Evolutionary conservation across 2,888 invertebrate genomes (phyloP).

Genomic region (Bruchidius siliquastri): DNA sequence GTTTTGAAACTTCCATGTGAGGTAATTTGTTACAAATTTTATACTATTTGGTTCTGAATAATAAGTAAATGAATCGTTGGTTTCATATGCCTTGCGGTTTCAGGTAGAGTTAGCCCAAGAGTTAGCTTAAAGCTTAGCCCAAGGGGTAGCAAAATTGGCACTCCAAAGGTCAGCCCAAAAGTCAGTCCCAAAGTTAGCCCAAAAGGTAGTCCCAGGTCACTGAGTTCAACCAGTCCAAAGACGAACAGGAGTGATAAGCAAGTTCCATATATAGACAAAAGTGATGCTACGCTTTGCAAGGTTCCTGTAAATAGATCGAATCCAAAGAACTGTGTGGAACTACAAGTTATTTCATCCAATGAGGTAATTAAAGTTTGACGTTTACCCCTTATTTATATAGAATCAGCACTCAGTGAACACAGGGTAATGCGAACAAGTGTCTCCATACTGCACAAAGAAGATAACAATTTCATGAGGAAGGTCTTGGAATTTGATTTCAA

Average conservation of each 20-base stretch:
- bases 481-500: too few species aligned
- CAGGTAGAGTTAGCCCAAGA: background rate
- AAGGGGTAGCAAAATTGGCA: background rate
- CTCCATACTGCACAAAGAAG: too few species aligned
- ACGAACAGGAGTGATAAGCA: conserved; percentile 10
- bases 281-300: conserved; percentile 12
- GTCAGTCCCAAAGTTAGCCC: background rate
- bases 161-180: background rate
- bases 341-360: conserved; percentile 1
- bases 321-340: background rate
- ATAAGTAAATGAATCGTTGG: too few species aligned
- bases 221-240: background rate
- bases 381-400: too few species aligned
- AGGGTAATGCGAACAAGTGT: too few species aligned
- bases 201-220: background rate
- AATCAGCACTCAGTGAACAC: too few species aligned
- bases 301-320: conserved; percentile 3
- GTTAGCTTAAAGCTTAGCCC: background rate
- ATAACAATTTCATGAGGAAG: too few species aligned
- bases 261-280: conserved; percentile 33
- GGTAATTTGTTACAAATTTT: too few species aligned
- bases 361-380: conserved; percentile 5
- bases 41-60: too few species aligned
- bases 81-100: too few species aligned
- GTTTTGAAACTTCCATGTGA: too few species aligned